Percentiles rank a stretch among this genome's conserved stretches.
Conservation (phyloP, 2,113 vertebrate species). For the Cololabis saira region DNA sequence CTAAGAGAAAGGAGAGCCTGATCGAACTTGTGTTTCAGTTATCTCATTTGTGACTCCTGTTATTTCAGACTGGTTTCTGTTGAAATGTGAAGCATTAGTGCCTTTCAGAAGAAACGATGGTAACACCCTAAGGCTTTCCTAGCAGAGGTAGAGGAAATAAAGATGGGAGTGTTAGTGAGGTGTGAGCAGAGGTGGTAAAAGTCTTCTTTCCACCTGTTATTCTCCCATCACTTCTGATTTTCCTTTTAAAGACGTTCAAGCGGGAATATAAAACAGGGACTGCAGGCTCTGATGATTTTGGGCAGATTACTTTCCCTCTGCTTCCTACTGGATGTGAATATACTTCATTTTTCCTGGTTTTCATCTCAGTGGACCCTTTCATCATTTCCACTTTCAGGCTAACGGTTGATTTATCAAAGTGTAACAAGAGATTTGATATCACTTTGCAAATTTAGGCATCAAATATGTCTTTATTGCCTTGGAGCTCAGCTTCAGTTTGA, state of each 20-base stretch:
- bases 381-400: slow-evolving; percentile 24
- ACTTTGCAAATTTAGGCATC: slow-evolving; percentile 50
- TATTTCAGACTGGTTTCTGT: slow-evolving; percentile 13
- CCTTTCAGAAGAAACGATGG: too few species aligned
- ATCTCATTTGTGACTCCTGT: slow-evolving; percentile 32
- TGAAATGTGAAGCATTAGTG: too few species aligned
- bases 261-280: slow-evolving; percentile 72
- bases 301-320: slow-evolving; percentile 66
- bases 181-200: slow-evolving; percentile 49
- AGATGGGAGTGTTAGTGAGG: slow-evolving; percentile 22
- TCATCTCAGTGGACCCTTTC: slow-evolving; percentile 38
- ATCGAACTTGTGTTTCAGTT: slow-evolving; percentile 24
- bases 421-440: slow-evolving; percentile 51
- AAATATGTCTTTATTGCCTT: slow-evolving; percentile 29
- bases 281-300: slow-evolving; percentile 55
- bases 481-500: slow-evolving; percentile 28
- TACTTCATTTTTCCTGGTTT: slow-evolving; percentile 51
- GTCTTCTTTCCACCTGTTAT: slow-evolving; percentile 61
- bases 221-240: slow-evolving; percentile 62
- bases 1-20: slow-evolving; percentile 2
- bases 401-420: slow-evolving; percentile 63
- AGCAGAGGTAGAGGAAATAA: slow-evolving; percentile 27
- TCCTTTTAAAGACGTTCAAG: slow-evolving; percentile 55
- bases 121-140: too few species aligned
- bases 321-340: slow-evolving; percentile 57